Conservation (phyloP, 92 coral and sea anemone genomes). For the Palythoa heliodiscus region DNA sequence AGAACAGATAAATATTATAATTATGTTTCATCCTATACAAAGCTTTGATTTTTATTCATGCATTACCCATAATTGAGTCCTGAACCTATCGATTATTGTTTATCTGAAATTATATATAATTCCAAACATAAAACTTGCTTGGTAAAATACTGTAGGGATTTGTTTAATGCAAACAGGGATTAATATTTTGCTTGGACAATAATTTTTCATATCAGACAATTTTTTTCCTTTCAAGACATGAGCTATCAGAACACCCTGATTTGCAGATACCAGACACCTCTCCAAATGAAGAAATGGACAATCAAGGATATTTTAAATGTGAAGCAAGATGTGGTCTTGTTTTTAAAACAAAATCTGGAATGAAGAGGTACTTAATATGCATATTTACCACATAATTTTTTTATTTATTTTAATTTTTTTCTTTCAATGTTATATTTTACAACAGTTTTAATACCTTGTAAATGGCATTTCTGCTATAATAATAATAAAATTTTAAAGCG, state of each 20-base stretch:
- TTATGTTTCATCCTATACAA: too few species aligned
- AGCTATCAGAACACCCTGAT: constrained; percentile 20
- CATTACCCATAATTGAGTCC: too few species aligned
- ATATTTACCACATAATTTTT: neutral
- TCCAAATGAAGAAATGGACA: constrained; percentile 33
- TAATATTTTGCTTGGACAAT: neutral
- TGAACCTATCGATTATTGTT: too few species aligned
- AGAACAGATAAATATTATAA: too few species aligned
- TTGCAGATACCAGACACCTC: constrained; percentile 7
- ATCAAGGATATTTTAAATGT: constrained; percentile 42
- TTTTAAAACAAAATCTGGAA: constrained; percentile 46
- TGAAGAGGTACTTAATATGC: constrained; percentile 35
- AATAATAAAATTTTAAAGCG: neutral
- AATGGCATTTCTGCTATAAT: too few species aligned
- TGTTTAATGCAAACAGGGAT: neutral
- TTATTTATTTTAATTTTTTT: neutral
- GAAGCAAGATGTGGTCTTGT: constrained; percentile 47
- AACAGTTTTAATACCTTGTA: neutral
- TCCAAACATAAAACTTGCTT: too few species aligned
- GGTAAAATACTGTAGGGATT: too few species aligned
- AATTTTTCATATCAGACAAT: neutral
- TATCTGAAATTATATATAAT: too few species aligned
- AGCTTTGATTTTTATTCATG: too few species aligned
- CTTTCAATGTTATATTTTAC: neutral
- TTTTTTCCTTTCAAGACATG: neutral